Conservation (phyloP, 2,113 vertebrate species). For the Prunella himalayana region DNA sequence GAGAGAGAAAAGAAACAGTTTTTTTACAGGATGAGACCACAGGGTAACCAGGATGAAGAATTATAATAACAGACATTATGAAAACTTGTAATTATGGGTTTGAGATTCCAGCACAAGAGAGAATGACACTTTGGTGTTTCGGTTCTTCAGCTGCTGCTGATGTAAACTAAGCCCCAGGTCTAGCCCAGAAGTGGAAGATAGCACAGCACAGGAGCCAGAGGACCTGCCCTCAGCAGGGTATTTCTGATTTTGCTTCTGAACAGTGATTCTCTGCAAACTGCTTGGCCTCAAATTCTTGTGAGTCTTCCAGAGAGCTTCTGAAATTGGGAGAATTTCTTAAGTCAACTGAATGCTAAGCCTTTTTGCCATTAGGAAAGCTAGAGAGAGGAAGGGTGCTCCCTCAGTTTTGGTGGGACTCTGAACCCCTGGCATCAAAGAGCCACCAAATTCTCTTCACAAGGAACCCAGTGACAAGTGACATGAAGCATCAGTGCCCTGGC, state of each 20-base stretch:
- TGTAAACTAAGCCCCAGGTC: not conserved
- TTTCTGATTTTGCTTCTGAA: not conserved
- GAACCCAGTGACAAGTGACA: not conserved
- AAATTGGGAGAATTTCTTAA: not conserved
- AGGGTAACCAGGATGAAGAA: not conserved
- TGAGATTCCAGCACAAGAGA: not conserved
- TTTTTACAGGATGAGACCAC: not conserved
- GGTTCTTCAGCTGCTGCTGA: not conserved
- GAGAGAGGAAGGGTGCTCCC: not conserved
- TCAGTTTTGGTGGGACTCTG: not conserved
- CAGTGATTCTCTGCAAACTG: not conserved
- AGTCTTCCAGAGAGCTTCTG: not conserved
- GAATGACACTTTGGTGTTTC: not conserved
- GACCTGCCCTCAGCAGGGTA: not conserved
- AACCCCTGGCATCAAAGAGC: not conserved
- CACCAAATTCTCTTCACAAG: not conserved
- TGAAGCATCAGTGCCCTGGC: not conserved
- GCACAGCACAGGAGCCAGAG: not conserved
- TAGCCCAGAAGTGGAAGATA: not conserved
- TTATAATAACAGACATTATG: not conserved
- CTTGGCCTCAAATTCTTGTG: not conserved
- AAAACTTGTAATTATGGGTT: not conserved
- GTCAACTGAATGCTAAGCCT: not conserved
- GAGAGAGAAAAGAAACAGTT: not conserved
- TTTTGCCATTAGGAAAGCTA: not conserved